Conservation (phyloP, 2,113 vertebrate genomes). For the Platysteira castanea region DNA sequence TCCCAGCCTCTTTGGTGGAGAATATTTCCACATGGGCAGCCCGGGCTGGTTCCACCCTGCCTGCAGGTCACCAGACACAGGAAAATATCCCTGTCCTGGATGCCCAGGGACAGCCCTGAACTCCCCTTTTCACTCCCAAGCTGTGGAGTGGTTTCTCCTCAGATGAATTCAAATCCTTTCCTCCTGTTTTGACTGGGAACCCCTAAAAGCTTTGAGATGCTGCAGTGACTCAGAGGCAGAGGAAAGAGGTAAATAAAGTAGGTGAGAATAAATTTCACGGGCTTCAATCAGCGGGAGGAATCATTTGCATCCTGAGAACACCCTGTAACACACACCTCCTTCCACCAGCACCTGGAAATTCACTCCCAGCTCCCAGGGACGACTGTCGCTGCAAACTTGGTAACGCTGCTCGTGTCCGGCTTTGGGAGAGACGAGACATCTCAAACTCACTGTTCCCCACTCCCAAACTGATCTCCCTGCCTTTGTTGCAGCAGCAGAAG, state of each 20-base stretch:
- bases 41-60: background rate
- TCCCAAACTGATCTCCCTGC: background rate
- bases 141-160: background rate
- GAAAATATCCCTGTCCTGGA: background rate
- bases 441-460: background rate
- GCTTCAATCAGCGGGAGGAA: background rate
- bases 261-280: background rate
- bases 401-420: background rate
- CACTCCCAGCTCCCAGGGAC: background rate
- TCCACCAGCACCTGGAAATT: background rate
- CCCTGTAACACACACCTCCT: background rate
- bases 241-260: slow-evolving; percentile 11
- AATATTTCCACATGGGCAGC: background rate
- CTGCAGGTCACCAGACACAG: background rate
- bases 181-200: background rate
- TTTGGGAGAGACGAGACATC: background rate
- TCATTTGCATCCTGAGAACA: background rate
- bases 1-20: background rate
- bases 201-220: background rate
- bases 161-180: background rate
- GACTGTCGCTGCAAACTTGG: background rate
- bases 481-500: background rate
- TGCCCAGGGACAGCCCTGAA: background rate
- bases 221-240: background rate
- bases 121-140: background rate